Base-by-base conservation (phyloP, 1,140 invertebrate species). In the Choristoneura fumiferana region DNA sequence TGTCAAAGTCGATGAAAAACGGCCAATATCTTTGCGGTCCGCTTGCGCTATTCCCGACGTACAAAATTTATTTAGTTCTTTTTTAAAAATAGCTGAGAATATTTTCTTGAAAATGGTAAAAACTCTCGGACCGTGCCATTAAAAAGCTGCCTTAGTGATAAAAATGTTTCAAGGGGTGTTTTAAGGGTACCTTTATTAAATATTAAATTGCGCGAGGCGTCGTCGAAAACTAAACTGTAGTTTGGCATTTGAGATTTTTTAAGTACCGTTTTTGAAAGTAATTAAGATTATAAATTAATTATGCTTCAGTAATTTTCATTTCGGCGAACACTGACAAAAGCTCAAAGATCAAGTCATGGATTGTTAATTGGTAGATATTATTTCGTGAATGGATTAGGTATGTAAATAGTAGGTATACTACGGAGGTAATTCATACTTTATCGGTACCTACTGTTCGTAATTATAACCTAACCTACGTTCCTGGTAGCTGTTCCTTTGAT, bases 141-240 rank as follows among this genome's bases (percentile, higher is more conserved):
- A 29, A 49, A 49, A 49, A 29, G 8, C 13, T 1, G 15, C 17
- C n/a, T 49, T 49, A 22, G 43, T 49, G 22, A 49, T 49, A 49
- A 49, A 49, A 49, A 33, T 13, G 43, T 29, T 33, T 49, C 18
- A 49, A 33, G 18, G 22, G 22, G 43, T 49, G 43, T 33, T 33
- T 49, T 49, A 29, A 49, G 18, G 43, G 43, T 6, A 45, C 40
- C 40, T 22, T 45, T 33, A 49, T 49, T 49, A 49, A 49, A 49
- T 49, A 29, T 49, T 12, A 49, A 49, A 49, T 49, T 49, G 22
- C 43, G n/a, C 43, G n/a, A 15, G 43, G 22, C 18, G 43, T 10
- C 17, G 18, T 8, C 18, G 0, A 49, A 13, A 1, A n/a, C n/a
- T n/a, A 33, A 49, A 29, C 12, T 29, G 22, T 49, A 33, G 22